Evolutionary conservation across 2,888 invertebrate species (phyloP), one percentile per base, ranked within the genome.

Genomic region (Trichopria drosophilae): DNA sequence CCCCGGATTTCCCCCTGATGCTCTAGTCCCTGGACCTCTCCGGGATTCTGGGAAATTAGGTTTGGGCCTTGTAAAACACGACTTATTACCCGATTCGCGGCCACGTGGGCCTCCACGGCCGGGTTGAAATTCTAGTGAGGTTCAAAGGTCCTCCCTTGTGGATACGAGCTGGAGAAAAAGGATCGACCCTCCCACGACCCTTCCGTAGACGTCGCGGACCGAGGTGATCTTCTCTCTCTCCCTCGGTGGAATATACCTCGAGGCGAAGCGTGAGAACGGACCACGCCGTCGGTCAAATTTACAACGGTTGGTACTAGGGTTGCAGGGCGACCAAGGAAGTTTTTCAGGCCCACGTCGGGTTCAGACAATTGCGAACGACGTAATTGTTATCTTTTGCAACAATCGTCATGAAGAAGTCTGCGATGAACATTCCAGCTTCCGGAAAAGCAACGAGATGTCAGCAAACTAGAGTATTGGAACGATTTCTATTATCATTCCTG

Each of bases 221-320:
- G 18, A n/a, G 39, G 45, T 46, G 31, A 31, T 44, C 47, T 42
- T 40, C 45, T 44, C 44, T 40, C 39, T 37, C 51, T 28, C 35
- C 36, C 43, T 23, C 22, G 26, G 31, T 40, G 48, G 44, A 46
- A 48, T 43, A 23, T 31, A 42, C 62, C 51, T 46, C 31, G 45
- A 61, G 40, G 18, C 44, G 31, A 47, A 64, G 57, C 70, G 71
- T 71, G 71, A 69, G 71, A 71, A 71, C 58, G 54, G 60, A 58
- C 52, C 51, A 62, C 60, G 65, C 68, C 65, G 60, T 65, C 64
- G 70, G 65, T 70, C 68, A 67, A 69, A 66, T 65, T 63, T 60
- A 59, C 61, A 51, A 56, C 57, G 48, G 35, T 34, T 26, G 45
- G 67, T 71, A 71, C 66, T 68, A 71, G 71, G 71, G 58, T 59